Evolutionary conservation across 2,113 vertebrate species (phyloP).

Genomic region (Notarius quadriscutis): DNA sequence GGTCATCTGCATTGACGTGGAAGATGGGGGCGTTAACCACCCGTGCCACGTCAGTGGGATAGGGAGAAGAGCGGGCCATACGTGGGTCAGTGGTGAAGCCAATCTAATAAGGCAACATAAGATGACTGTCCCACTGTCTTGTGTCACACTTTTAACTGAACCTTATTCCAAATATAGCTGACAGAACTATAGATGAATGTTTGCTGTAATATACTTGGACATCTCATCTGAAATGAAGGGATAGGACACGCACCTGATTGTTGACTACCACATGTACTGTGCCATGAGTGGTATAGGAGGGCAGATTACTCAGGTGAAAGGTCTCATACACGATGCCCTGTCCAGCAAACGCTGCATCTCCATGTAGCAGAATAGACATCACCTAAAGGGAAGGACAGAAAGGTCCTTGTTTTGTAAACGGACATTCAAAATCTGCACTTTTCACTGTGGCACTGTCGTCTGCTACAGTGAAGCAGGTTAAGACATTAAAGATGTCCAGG

Average conservation of each 20-base stretch:
- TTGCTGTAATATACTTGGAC: background rate
- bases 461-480: background rate
- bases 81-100: conserved; percentile 97
- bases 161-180: background rate
- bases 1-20: conserved; percentile 94
- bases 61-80: conserved; percentile 93
- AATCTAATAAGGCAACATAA: conserved; percentile 72
- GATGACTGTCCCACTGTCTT: background rate
- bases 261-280: conserved; percentile 94
- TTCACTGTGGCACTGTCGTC: background rate
- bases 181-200: background rate
- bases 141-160: background rate
- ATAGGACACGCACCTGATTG: conserved; percentile 88
- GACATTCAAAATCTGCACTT: background rate
- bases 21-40: conserved; percentile 98
- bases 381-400: conserved; percentile 7
- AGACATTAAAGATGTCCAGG: background rate
- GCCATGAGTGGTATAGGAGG: conserved; percentile 91
- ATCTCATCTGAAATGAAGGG: background rate
- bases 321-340: conserved; percentile 98
- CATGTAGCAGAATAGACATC: conserved; percentile 91
- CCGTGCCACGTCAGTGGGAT: conserved; percentile 90
- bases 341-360: conserved; percentile 93
- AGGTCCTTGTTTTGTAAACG: background rate
- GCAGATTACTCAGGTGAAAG: conserved; percentile 92